A percentile compares a stretch with the other conserved stretches of the same genome.
Conservation (phyloP, 1,140 invertebrate genomes). For the Heterodera carotae region DNA sequence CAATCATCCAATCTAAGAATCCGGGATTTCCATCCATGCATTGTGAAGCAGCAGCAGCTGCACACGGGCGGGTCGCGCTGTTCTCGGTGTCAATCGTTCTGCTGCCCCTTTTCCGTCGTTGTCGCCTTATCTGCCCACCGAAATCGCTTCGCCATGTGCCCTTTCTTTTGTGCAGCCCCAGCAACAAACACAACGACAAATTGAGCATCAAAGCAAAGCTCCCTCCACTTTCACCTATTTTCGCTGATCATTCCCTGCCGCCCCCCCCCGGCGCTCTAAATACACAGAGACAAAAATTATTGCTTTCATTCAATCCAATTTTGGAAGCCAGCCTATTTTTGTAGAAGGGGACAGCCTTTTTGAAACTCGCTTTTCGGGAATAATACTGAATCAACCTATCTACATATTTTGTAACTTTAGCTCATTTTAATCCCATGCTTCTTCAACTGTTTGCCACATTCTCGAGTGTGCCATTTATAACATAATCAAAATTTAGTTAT, state of each 20-base stretch:
- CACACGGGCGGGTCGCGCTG: neutral
- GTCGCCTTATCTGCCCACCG: neutral
- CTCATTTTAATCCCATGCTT: no score
- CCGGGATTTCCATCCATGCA: neutral
- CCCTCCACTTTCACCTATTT: neutral
- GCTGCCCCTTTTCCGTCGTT: neutral
- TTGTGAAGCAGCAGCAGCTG: no score
- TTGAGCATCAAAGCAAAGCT: neutral
- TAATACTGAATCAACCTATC: no score
- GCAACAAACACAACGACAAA: neutral
- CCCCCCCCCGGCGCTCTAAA: neutral
- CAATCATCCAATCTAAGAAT: neutral
- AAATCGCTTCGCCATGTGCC: neutral
- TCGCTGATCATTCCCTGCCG: neutral
- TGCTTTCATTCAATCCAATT: neutral
- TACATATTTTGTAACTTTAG: no score
- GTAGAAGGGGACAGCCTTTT: no score
- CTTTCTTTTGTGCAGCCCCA: neutral
- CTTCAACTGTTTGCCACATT: no score
- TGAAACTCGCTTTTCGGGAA: no score
- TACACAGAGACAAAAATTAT: neutral
- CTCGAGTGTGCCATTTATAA: no score
- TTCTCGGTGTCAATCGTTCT: neutral
- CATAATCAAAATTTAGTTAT: no score
- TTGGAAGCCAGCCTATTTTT: no score